Base-by-base conservation (phyloP, 2,888 invertebrate genomes). In the Cantharis flavilabris region DNA sequence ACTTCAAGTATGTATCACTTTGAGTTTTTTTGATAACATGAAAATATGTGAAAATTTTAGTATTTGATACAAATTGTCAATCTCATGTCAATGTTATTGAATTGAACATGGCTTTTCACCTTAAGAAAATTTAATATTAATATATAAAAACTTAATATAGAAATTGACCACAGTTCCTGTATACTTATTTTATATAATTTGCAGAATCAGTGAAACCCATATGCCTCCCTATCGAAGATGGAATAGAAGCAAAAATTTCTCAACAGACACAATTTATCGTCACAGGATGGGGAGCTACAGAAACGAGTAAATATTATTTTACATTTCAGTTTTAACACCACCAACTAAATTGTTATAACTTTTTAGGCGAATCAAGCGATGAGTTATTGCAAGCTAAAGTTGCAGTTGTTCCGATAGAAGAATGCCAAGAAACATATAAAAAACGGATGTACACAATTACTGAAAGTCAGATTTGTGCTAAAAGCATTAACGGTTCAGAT, bases 201-300 rank as follows among this genome's bases (percentile, higher is more conserved):
- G n/a, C 88, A 84, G 84, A 80, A 49, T 90, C 85, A 74, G 88
- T 87, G 1, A 86, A 85, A 76, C 89, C 90, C 9, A 87, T 91
- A 78, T 91, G 91, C 80, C 77, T 91, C 70, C 91, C 91, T 3
- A 76, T 84, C 7, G 81, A 85, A 16, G 87, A 80, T 26, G 26
- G 26, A 26, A 26, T 26, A 11, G 71, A 80, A 16, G 77, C 85
- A 62, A 84, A 83, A n/a, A 86, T 89, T 91, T n/a, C 88, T 88
- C 9, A 26, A 9, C 89, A 90, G 3, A 87, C 86, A 80, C 88
- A 89, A 82, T 91, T 91, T 81, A 90, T 91, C 70, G 93, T 93
- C 1, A 93, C 94, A 3, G 95, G 95, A 0, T 95, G 95, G 95
- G 95, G 95, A 30, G 26, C 91, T 82, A 93, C 92, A 64, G 92